Evolutionary conservation across 2,888 invertebrate genomes (phyloP).

Genomic region (Diloba caeruleocephala): DNA sequence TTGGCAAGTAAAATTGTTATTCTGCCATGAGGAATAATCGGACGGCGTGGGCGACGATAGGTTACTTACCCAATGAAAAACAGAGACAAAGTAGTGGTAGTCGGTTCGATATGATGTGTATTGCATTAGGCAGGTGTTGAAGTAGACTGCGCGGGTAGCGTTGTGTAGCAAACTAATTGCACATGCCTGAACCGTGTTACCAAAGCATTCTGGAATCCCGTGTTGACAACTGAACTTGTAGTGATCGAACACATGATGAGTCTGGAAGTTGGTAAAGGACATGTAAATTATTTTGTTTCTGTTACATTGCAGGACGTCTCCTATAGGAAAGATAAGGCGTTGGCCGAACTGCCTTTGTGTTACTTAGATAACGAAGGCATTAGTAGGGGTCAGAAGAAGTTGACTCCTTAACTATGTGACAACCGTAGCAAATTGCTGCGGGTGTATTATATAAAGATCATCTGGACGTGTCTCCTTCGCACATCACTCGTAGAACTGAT

Average conservation of each 20-base stretch:
- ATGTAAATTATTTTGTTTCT: neutral
- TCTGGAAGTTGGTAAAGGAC: slow-evolving; percentile 54
- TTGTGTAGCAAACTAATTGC: slow-evolving; percentile 90
- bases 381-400: too few species aligned
- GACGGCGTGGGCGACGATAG: too few species aligned
- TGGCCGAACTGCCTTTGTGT: too few species aligned
- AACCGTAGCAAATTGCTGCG: neutral
- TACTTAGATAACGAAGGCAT: too few species aligned
- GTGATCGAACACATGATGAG: slow-evolving; percentile 43
- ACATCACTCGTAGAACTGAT: too few species aligned
- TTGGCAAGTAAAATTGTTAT: too few species aligned
- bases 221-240: slow-evolving; percentile 92
- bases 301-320: too few species aligned
- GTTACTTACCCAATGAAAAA: slow-evolving; percentile 57
- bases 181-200: slow-evolving; percentile 95
- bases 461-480: too few species aligned
- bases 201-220: slow-evolving; percentile 92
- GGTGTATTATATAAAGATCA: too few species aligned
- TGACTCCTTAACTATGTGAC: too few species aligned
- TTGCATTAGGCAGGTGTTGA: slow-evolving; percentile 84
- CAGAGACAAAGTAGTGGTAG: slow-evolving; percentile 37
- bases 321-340: too few species aligned
- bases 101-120: slow-evolving; percentile 36
- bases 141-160: slow-evolving; percentile 87
- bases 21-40: too few species aligned